Conservation (phyloP, 2,113 vertebrate genomes). For the Gymnocephalus cernua region DNA sequence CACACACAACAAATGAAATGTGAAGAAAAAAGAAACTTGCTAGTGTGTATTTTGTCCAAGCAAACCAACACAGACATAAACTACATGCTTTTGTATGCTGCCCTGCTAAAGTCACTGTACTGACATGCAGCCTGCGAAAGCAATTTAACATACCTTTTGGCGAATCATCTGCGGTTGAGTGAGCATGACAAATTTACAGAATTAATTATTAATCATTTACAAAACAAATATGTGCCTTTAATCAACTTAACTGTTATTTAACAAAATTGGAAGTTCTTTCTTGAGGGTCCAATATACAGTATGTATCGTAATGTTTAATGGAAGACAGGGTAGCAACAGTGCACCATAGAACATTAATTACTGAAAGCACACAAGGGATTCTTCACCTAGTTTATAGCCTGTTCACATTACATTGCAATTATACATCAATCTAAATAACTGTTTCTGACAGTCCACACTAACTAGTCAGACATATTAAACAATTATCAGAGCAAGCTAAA, state of each 20-base stretch:
- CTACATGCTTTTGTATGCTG: not conserved
- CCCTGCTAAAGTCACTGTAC: not conserved
- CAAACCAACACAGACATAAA: not conserved
- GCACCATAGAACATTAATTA: not conserved
- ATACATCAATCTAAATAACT: not conserved
- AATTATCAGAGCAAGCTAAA: not conserved
- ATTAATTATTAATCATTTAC: not conserved
- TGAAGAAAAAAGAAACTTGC: not conserved
- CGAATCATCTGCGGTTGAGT: slow-evolving; percentile 80
- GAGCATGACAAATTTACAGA: slow-evolving; percentile 42
- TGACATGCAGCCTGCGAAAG: not conserved
- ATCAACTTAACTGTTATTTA: not conserved
- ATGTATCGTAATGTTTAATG: not conserved
- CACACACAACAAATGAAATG: not conserved
- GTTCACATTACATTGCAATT: slow-evolving; percentile 2
- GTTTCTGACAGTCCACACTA: not conserved
- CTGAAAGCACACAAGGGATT: not conserved
- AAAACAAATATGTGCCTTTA: not conserved
- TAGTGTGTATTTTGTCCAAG: not conserved
- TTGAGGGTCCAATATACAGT: not conserved
- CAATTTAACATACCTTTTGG: slow-evolving; percentile 83
- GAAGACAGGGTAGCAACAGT: not conserved
- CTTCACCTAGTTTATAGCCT: not conserved
- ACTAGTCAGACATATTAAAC: not conserved
- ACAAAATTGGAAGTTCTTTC: not conserved